Conservation (phyloP, 2,888 invertebrate genomes). For the Eulithis prunata region DNA sequence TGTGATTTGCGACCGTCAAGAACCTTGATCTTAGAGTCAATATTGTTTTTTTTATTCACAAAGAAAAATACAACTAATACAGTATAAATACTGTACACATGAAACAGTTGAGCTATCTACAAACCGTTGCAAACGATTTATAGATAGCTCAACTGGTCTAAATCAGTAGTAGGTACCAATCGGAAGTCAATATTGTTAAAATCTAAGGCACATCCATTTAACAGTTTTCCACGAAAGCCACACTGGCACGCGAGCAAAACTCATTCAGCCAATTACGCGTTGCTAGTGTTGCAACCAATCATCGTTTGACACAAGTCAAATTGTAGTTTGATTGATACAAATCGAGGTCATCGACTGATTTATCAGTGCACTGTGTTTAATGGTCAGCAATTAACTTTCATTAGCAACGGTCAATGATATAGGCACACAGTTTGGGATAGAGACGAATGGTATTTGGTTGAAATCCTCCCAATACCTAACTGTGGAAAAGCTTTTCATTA, state of each 20-base stretch:
- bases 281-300: conserved; percentile 80
- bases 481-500: not conserved
- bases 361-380: conserved; percentile 64
- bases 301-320: conserved; percentile 81
- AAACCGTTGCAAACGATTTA: no score
- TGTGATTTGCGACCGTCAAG: no score
- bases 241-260: conserved; percentile 69
- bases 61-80: no score
- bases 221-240: conserved; percentile 54
- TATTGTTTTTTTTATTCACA: no score
- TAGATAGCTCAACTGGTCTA: no score
- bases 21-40: no score
- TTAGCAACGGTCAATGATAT: conserved; percentile 46
- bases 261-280: conserved; percentile 79
- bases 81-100: no score
- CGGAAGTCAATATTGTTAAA: not conserved
- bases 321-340: conserved; percentile 79
- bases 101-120: no score
- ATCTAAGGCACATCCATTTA: conserved; percentile 42
- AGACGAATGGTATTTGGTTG: conserved; percentile 19
- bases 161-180: no score
- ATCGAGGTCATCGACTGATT: conserved; percentile 79
- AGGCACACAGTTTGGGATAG: conserved; percentile 24
- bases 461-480: not conserved
- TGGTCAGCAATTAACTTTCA: conserved; percentile 61